These are phyloP conservation scores for Stenodema calcarata DNA, from an alignment of 2,888 invertebrate genomes.

Conservation along the genomic window DNA sequence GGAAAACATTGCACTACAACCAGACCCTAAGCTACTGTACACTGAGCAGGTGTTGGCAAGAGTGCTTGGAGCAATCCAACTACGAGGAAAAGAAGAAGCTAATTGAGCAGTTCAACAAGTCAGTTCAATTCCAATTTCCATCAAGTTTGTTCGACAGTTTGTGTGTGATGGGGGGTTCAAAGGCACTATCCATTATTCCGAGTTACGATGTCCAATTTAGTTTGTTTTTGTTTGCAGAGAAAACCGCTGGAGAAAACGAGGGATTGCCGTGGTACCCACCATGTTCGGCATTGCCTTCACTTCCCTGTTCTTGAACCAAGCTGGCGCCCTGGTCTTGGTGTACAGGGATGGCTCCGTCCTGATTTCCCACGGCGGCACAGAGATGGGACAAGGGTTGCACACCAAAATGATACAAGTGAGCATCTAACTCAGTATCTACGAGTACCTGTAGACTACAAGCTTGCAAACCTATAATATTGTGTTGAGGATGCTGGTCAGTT, in stretches of 20 bases:
- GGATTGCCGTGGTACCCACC: conserved; percentile 80
- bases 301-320: conserved; percentile 78
- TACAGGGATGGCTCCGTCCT: conserved; percentile 87
- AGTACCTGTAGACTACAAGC: no score
- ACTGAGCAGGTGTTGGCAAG: conserved; percentile 77
- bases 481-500: no score
- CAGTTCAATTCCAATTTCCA: conserved; percentile 53
- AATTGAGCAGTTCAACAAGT: conserved; percentile 77
- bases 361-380: conserved; percentile 89
- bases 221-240: conserved; percentile 62
- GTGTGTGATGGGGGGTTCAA: no score
- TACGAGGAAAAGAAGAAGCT: conserved; percentile 67
- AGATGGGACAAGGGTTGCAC: conserved; percentile 96
- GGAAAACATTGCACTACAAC: conserved; percentile 78
- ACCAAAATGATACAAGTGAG: conserved; percentile 89
- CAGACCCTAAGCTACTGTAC: conserved; percentile 78
- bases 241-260: conserved; percentile 86
- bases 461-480: no score
- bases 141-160: no score
- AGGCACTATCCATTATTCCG: neutral
- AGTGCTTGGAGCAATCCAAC: conserved; percentile 74
- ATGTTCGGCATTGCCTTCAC: conserved; percentile 87
- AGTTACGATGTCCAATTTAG: neutral
- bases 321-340: conserved; percentile 85
- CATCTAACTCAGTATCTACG: no score